Conservation (phyloP, 2,797 vertebrate species). For the Lagodon rhomboides region DNA sequence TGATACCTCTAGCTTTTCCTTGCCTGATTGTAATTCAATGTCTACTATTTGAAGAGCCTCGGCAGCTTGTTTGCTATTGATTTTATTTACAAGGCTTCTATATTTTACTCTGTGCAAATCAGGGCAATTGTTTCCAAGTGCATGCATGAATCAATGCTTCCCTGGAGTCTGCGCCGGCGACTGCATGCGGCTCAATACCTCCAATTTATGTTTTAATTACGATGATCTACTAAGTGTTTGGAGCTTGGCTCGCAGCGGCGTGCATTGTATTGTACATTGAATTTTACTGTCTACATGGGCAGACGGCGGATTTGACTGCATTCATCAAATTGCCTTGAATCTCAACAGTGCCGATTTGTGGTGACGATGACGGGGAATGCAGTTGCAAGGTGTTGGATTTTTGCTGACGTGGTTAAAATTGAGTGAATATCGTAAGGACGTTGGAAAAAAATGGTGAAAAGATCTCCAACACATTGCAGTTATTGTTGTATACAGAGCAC, state of each 20-base stretch:
- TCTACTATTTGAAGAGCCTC: slow-evolving; percentile 60
- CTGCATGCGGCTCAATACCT: slow-evolving; percentile 74
- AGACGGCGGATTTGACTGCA: neutral
- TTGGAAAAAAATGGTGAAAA: neutral
- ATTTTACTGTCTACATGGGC: slow-evolving; percentile 38
- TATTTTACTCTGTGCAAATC: slow-evolving; percentile 77
- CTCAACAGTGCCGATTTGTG: slow-evolving; percentile 24
- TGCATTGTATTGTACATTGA: slow-evolving; percentile 21
- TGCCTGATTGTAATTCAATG: slow-evolving; percentile 62
- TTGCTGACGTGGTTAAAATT: slow-evolving; percentile 1
- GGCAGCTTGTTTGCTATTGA: slow-evolving; percentile 74
- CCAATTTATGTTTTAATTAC: slow-evolving; percentile 86
- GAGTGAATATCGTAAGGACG: slow-evolving; percentile 8
- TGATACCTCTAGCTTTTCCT: slow-evolving; percentile 41
- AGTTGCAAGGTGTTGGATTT: neutral
- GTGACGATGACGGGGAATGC: slow-evolving; percentile 5
- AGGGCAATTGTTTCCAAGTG: slow-evolving; percentile 80
- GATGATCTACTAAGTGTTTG: slow-evolving; percentile 78
- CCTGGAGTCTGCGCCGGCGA: slow-evolving; percentile 49
- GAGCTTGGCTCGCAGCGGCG: slow-evolving; percentile 28
- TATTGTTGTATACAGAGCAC: slow-evolving; percentile 20
- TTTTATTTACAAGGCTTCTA: slow-evolving; percentile 76
- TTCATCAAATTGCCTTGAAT: slow-evolving; percentile 11
- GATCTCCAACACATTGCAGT: neutral
- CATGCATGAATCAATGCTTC: slow-evolving; percentile 76